These are phyloP conservation scores for Agriopis marginaria DNA, from an alignment of 2,888 invertebrate genomes.

Conservation along the genomic window DNA sequence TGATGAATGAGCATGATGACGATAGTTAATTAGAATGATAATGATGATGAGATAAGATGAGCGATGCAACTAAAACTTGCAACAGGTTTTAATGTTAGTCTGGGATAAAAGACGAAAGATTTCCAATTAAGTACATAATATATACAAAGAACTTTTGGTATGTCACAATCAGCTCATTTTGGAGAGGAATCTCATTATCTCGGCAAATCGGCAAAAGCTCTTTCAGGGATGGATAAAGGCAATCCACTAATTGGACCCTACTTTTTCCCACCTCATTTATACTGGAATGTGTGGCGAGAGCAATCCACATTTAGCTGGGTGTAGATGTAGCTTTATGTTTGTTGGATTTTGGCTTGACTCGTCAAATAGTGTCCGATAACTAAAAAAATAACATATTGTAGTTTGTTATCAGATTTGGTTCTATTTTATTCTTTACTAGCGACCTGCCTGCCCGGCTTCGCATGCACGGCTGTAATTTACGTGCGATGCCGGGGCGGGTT, in stretches of 20 bases:
- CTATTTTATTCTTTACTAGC: too few relatives aligned
- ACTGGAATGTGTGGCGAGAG: conserved; percentile 20
- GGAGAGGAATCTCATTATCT: conserved; percentile 40
- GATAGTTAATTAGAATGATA: too few relatives aligned
- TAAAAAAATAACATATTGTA: not conserved
- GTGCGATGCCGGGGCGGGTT: too few relatives aligned
- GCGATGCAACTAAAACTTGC: conserved; percentile 3
- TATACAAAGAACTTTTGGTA: conserved; percentile 38
- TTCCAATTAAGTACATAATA: conserved; percentile 23
- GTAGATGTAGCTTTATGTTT: not conserved
- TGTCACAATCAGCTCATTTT: conserved; percentile 38
- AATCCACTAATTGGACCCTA: conserved; percentile 28
- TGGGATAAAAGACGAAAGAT: conserved; percentile 1
- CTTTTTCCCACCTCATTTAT: conserved; percentile 29
- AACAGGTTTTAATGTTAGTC: conserved; percentile 1
- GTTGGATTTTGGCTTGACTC: not conserved
- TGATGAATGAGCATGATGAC: not conserved
- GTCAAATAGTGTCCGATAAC: not conserved
- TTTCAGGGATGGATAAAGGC: conserved; percentile 29
- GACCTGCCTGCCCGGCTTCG: too few relatives aligned
- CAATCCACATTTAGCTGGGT: conserved; percentile 21
- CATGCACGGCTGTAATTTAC: too few relatives aligned
- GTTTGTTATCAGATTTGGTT: too few relatives aligned
- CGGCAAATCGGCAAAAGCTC: conserved; percentile 15
- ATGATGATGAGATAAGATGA: not conserved